These are phyloP conservation scores for Corythornis vintsioides DNA, from an alignment of 2,113 vertebrate species.

Conservation along the genomic window DNA sequence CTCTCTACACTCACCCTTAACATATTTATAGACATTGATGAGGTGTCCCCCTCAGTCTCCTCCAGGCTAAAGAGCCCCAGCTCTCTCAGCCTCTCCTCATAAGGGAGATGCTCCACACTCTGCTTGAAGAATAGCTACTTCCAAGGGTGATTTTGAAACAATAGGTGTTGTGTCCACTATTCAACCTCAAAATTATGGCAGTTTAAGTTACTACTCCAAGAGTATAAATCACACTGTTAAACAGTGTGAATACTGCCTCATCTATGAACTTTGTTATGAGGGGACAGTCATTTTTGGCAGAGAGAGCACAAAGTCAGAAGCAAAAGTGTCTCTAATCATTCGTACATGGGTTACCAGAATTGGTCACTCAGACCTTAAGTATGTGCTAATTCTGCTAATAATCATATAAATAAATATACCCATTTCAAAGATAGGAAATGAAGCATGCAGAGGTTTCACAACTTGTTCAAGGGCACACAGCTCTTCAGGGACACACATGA, in stretches of 20 bases:
- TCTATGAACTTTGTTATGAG: neutral
- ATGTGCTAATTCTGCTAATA: neutral
- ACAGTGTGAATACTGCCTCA: neutral
- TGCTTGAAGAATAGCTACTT: neutral
- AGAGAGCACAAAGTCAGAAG: neutral
- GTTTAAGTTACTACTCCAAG: neutral
- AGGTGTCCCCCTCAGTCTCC: too few species aligned
- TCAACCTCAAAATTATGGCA: neutral
- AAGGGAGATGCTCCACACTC: too few species aligned
- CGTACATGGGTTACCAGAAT: neutral
- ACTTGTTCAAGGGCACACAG: neutral
- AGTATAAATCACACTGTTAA: neutral
- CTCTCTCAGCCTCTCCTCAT: too few species aligned
- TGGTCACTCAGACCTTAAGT: neutral
- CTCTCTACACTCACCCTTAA: too few species aligned
- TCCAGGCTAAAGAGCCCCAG: too few species aligned
- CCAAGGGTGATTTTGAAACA: neutral
- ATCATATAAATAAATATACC: neutral
- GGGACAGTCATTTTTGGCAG: neutral
- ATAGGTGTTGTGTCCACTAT: neutral
- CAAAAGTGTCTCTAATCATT: neutral
- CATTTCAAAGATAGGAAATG: neutral
- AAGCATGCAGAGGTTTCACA: neutral
- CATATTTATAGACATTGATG: too few species aligned
- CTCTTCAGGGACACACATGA: neutral